Percentiles rank a stretch among this genome's conserved stretches.
Conservation (phyloP, 2,113 vertebrate genomes). For the Typhlomys cinereus region DNA sequence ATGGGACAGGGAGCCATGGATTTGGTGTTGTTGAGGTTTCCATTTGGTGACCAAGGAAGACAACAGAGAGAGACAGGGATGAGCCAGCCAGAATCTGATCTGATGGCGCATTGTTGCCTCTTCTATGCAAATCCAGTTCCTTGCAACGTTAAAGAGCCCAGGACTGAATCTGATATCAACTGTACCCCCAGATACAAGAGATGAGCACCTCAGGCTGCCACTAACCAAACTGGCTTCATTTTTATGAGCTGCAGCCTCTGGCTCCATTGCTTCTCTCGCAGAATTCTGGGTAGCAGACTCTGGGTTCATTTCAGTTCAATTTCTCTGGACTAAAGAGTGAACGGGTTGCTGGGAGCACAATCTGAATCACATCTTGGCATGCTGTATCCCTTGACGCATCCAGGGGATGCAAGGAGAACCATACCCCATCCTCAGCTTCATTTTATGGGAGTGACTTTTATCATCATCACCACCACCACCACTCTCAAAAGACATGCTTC, state of each 20-base stretch:
- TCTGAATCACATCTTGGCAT: neutral
- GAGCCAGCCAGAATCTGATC: neutral
- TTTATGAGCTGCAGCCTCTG: fast-evolving
- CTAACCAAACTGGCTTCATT: neutral
- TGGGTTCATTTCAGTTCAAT: neutral
- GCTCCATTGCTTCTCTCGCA: neutral
- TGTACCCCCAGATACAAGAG: too few relatives aligned
- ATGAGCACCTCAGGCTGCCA: neutral
- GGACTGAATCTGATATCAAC: too few relatives aligned
- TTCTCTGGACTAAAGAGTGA: neutral
- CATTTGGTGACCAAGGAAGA: neutral
- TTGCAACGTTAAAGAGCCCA: neutral
- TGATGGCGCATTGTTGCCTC: neutral
- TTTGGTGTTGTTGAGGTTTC: neutral
- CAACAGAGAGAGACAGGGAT: neutral
- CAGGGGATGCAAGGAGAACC: neutral
- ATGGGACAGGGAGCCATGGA: neutral
- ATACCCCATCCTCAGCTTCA: too few relatives aligned
- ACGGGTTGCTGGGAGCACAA: neutral
- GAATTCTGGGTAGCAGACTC: neutral
- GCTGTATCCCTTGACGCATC: too few relatives aligned
- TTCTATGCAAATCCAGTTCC: neutral
- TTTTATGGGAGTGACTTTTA: too few relatives aligned
- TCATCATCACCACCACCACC: neutral
- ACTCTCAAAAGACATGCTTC: too few relatives aligned